Evolutionary conservation across 2,888 invertebrate species (phyloP), one percentile per base, ranked within the genome.

Genomic region (Tetanocera ferruginea): DNA sequence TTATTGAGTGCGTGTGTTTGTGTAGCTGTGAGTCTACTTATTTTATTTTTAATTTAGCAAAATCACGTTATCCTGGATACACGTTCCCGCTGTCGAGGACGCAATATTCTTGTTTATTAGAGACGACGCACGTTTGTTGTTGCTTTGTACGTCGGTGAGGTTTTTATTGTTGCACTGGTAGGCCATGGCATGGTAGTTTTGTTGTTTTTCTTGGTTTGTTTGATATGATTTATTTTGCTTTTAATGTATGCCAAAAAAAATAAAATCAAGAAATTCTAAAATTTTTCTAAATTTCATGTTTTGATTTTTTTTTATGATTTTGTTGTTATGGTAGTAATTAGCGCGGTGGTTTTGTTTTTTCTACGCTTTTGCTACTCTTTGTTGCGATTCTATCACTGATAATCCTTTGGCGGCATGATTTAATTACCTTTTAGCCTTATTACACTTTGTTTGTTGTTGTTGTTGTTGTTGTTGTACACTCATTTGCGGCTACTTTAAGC

Each of bases 251-350:
- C 57, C 43, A 25, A 17, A 62, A 28, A 62, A 60, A 73, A 8
- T 19, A 25, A 73, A 62, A 34, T 23, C 37, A 73, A 60, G 17
- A 73, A 23, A 52, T 52, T 74, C 43, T 11, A 28, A 25, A 64
- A 23, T 64, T 70, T 60, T 70, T 64, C 28, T 43, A 49, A 76
- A 60, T 72, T 73, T 72, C 75, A 77, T 77, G 75, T 71, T 75
- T 51, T 69, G 28, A 14, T 52, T 69, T 69, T 57, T 34, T 77
- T 64, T 55, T 79, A 71, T 77, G 67, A 25, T 0, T 85, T 85
- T 85, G 84, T 85, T 85, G 85, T 85, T n/a, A n/a, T 85, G 84
- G 81, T 76, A 81, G 85, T 85, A 86, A 86, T 86, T 86, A 86
- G 83, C 84, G 80, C 80, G 52, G 66, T 19, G 76, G 80, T 76